Conservation (phyloP, 2,888 invertebrate species). For the Loripinus fragilis region DNA sequence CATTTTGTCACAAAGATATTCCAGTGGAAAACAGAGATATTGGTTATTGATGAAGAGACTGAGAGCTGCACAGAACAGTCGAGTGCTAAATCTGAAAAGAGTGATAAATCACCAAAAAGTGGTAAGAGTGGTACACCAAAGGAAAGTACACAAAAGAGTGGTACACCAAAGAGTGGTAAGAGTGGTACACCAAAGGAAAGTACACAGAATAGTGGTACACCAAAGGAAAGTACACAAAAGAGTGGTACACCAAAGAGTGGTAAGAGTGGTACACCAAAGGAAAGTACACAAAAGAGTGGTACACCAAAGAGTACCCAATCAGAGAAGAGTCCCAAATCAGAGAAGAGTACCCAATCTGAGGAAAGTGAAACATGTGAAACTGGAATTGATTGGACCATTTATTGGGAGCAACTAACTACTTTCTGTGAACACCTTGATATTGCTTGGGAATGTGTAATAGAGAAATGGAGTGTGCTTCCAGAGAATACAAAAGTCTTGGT, state of each 20-base stretch:
- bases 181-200: neutral
- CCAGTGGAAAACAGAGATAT: constrained; percentile 38
- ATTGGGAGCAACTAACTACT: neutral
- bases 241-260: neutral
- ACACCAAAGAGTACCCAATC: neutral
- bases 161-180: neutral
- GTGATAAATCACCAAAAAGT: neutral
- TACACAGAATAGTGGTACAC: neutral
- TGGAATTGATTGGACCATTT: neutral
- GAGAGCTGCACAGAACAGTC: neutral
- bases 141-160: neutral
- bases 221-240: constrained; percentile 13
- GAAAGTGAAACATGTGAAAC: neutral
- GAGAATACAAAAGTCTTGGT: constrained; percentile 8
- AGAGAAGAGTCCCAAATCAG: neutral
- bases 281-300: constrained; percentile 8
- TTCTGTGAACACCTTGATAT: constrained; percentile 30
- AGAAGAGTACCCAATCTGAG: constrained; percentile 10
- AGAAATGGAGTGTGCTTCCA: constrained; percentile 20
- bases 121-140: neutral
- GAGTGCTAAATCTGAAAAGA: neutral
- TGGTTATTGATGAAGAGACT: neutral
- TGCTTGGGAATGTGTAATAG: constrained; percentile 36
- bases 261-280: neutral
- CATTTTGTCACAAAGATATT: constrained; percentile 38